Evolutionary conservation across 2,113 vertebrate genomes (phyloP), one percentile per base, ranked within the genome.

Genomic region (Aspiorhynchus laticeps): DNA sequence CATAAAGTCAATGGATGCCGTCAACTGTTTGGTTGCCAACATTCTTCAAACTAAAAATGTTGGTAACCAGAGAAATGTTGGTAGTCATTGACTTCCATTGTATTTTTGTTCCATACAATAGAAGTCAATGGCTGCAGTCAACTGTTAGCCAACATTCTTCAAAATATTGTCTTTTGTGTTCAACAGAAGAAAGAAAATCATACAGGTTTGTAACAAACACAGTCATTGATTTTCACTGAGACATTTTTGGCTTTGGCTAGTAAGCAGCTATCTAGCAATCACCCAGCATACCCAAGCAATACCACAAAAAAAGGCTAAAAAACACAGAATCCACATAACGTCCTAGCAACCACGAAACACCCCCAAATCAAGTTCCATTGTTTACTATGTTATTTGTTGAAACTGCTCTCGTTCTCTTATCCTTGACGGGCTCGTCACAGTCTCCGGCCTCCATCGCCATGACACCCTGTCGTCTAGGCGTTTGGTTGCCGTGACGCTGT

Each of bases 361-460:
- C 69, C 10, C 33, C 8, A 69, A 36, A 9, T 19, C 31, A 1
- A 36, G 31, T 36, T 36, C 7, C 17, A 56, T 74, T 38, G 69
- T 73, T 38, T 15, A 31, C 63, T 67, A 8, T 69, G 31, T 36
- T 36, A 69, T 31, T 46, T 41, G 38, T n/a, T 77, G 8, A 33
- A 65, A 43, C n/a, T 43, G 56, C 36, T 78, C 33, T 53, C 21
- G 4, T 85, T 41, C 46, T 46, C 17, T 67, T 67, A 65, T 46
- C 36, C 41, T 36, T 67, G 74, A 48, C 78, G 53, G 67, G 28
- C 69, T 84, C 3, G 12, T 74, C 83, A 71, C 69, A 63, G 61
- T 67, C 28, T 61, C 28, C 38, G 14, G 75, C 46, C 36, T 51
- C 41, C n/a, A 46, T 75, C 33, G 17, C 65, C 31, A 74, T 59